phyloP scores from a whole-genome alignment of 2,888 invertebrate genomes.

The Apodemia zela region DNA sequence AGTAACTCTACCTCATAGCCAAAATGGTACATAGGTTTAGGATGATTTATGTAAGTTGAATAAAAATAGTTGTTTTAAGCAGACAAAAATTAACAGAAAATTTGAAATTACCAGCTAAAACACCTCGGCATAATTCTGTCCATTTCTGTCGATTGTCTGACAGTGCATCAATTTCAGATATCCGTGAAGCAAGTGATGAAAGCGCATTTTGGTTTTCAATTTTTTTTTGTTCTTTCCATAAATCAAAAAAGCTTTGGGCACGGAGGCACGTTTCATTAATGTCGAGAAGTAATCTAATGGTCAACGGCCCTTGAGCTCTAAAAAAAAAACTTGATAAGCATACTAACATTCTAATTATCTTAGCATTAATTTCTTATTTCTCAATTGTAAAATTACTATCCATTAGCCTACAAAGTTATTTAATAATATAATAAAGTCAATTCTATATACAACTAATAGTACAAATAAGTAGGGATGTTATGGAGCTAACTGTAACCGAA shows the following conservation, averaged over 20 bases:
- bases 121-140: constrained; percentile 83
- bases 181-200: constrained; percentile 82
- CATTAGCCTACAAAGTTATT: too few relatives aligned
- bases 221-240: constrained; percentile 91
- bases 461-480: too few relatives aligned
- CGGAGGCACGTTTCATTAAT: constrained; percentile 95
- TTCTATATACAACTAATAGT: too few relatives aligned
- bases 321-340: constrained; percentile 36
- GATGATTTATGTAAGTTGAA: too few relatives aligned
- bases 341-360: too few relatives aligned
- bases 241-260: constrained; percentile 95
- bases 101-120: constrained; percentile 78
- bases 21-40: too few relatives aligned
- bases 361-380: too few relatives aligned
- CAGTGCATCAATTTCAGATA: constrained; percentile 86
- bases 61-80: too few relatives aligned
- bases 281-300: constrained; percentile 93
- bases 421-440: too few relatives aligned
- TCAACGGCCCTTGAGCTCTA: constrained; percentile 89
- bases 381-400: too few relatives aligned
- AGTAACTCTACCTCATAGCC: too few relatives aligned
- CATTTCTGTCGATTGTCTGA: constrained; percentile 79
- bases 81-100: background rate
- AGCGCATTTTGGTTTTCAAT: constrained; percentile 92
- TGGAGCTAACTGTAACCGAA: too few relatives aligned